Evolutionary conservation across 2,888 invertebrate genomes (phyloP).

Genomic region (Hyalella azteca): DNA sequence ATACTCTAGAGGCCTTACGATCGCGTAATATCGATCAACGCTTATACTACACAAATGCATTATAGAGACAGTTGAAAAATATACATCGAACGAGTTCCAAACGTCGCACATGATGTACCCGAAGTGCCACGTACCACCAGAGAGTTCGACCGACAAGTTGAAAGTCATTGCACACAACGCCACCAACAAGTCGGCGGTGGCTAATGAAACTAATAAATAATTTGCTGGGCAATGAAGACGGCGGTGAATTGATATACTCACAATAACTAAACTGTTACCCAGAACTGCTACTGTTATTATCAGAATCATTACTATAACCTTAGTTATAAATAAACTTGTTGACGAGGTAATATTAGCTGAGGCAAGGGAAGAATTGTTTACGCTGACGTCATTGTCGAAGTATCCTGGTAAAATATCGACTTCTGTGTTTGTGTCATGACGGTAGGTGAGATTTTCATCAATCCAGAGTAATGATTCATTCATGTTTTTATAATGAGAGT

Average conservation of each 20-base stretch:
- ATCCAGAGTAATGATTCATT: not conserved
- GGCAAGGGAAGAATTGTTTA: not conserved
- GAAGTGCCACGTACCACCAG: constrained; percentile 86
- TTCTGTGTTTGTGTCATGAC: not conserved
- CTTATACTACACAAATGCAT: constrained; percentile 87
- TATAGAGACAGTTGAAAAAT: constrained; percentile 74
- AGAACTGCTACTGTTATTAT: constrained; percentile 89
- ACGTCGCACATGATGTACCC: constrained; percentile 90
- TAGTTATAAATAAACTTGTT: constrained; percentile 3
- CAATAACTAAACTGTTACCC: constrained; percentile 92
- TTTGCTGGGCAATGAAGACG: constrained; percentile 87
- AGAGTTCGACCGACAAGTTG: constrained; percentile 83
- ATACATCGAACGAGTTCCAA: constrained; percentile 78
- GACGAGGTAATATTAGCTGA: not conserved
- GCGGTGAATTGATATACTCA: constrained; percentile 88
- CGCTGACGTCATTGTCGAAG: not conserved
- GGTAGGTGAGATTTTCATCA: not conserved
- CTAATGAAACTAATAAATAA: constrained; percentile 93
- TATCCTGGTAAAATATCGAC: not conserved
- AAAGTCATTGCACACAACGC: constrained; percentile 92
- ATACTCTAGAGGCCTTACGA: constrained; percentile 91
- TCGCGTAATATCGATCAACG: constrained; percentile 81
- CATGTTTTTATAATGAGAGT: not conserved
- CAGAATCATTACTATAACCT: constrained; percentile 70
- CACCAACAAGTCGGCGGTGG: constrained; percentile 91